Conservation (phyloP, 2,797 vertebrate species). For the Halcyon badia region DNA sequence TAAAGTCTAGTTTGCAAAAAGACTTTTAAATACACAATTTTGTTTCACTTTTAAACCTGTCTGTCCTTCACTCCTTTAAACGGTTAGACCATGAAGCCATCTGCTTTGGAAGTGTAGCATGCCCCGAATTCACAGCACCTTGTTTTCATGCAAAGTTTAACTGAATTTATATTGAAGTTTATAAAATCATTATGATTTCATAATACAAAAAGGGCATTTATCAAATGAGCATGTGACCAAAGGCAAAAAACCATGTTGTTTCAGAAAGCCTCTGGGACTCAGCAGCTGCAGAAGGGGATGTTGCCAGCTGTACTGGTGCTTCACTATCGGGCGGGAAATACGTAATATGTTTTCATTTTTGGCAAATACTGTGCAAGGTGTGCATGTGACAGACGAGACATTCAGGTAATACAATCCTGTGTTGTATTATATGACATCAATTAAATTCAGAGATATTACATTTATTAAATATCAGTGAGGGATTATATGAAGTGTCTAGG, state of each 20-base stretch:
- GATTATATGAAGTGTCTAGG: background rate
- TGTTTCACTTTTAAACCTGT: background rate
- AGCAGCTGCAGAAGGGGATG: background rate
- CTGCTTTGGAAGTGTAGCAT: background rate
- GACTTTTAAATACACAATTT: background rate
- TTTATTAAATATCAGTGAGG: background rate
- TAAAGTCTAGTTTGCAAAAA: background rate
- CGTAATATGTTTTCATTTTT: background rate
- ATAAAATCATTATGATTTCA: background rate
- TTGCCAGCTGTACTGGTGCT: background rate
- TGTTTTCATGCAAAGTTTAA: background rate
- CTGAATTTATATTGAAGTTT: background rate
- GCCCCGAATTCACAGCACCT: background rate
- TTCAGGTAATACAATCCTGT: background rate
- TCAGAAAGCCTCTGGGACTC: background rate
- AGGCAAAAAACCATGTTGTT: background rate
- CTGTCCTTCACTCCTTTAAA: background rate
- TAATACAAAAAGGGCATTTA: background rate
- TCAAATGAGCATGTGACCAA: background rate
- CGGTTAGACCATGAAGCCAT: background rate
- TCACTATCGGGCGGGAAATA: background rate
- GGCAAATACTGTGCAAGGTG: background rate
- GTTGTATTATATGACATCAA: background rate
- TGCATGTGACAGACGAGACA: background rate
- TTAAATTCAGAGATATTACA: background rate